These are phyloP conservation scores for Agrypnus murinus DNA, from an alignment of 2,888 invertebrate genomes.

Conservation along the genomic window DNA sequence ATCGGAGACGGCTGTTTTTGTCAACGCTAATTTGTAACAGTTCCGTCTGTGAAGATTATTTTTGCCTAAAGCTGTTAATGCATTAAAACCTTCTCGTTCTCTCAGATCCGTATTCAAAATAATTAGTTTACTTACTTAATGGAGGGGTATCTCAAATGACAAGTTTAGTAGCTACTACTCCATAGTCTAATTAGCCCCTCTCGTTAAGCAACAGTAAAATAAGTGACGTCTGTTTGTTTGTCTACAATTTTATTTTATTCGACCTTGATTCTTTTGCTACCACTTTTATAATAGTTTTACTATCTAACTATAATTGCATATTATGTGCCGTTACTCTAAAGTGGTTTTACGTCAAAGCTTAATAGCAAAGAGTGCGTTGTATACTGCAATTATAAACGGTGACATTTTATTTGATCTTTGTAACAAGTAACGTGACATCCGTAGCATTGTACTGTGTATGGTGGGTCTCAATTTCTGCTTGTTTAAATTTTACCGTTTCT, in stretches of 20 bases:
- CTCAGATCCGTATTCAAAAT: no score
- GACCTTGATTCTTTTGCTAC: slow-evolving; percentile 28
- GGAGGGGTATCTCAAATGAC: no score
- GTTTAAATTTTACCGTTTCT: slow-evolving; percentile 3
- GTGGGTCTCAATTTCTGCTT: neutral
- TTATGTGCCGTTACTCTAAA: slow-evolving; percentile 33
- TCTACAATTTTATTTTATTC: slow-evolving; percentile 17
- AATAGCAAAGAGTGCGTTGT: slow-evolving; percentile 22
- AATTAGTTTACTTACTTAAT: no score
- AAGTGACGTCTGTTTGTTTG: neutral
- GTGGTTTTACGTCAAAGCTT: slow-evolving; percentile 9
- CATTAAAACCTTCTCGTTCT: no score
- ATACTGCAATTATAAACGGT: slow-evolving; percentile 22
- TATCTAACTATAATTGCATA: slow-evolving; percentile 33
- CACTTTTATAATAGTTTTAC: slow-evolving; percentile 34
- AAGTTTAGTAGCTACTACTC: no score
- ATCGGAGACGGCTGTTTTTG: slow-evolving; percentile 11
- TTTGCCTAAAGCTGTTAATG: neutral
- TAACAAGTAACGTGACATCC: neutral
- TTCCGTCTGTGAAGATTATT: slow-evolving; percentile 9
- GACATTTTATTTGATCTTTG: slow-evolving; percentile 1
- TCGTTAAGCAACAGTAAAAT: no score
- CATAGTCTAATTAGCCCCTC: no score
- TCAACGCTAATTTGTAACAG: slow-evolving; percentile 20
- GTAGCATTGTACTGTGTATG: slow-evolving; percentile 10